A percentile compares a stretch with the other conserved stretches of the same genome.
phyloP scores from a whole-genome alignment of 2,888 invertebrate genomes.

The Thereva nobilitata region DNA sequence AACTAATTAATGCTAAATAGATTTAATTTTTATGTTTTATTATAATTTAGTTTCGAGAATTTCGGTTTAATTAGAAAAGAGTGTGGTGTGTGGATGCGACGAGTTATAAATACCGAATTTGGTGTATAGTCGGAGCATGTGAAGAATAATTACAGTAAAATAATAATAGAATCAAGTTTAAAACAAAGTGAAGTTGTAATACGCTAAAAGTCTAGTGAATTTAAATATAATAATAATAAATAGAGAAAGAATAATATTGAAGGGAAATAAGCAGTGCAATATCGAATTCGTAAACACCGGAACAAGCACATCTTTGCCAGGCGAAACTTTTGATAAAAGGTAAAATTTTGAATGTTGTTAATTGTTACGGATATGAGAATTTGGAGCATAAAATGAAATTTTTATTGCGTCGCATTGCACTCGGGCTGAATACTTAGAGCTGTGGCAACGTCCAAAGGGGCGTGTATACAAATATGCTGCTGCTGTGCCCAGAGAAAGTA shows the following conservation, averaged over 20 bases:
- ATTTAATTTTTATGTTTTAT: conserved; percentile 2
- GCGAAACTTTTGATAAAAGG: neutral
- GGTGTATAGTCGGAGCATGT: no score
- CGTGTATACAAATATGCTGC: conserved; percentile 29
- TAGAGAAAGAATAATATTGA: no score
- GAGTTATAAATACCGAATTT: no score
- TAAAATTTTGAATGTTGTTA: neutral
- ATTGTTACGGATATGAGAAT: neutral
- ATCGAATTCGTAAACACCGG: no score
- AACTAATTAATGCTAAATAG: conserved; percentile 6
- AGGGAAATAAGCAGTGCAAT: no score
- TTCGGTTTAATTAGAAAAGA: no score
- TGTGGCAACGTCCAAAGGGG: conserved; percentile 22
- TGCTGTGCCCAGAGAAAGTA: conserved; percentile 13
- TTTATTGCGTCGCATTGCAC: conserved; percentile 33
- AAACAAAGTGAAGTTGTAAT: no score
- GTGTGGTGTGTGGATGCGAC: no score
- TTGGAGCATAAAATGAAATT: conserved; percentile 1
- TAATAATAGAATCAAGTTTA: no score
- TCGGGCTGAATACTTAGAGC: conserved; percentile 9
- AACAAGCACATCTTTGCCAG: neutral
- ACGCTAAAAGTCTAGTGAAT: no score
- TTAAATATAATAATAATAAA: no score
- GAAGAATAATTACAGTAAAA: no score
- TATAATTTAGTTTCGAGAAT: neutral